Evolutionary conservation across 2,113 vertebrate species (phyloP).

Genomic region (Pipa parva): DNA sequence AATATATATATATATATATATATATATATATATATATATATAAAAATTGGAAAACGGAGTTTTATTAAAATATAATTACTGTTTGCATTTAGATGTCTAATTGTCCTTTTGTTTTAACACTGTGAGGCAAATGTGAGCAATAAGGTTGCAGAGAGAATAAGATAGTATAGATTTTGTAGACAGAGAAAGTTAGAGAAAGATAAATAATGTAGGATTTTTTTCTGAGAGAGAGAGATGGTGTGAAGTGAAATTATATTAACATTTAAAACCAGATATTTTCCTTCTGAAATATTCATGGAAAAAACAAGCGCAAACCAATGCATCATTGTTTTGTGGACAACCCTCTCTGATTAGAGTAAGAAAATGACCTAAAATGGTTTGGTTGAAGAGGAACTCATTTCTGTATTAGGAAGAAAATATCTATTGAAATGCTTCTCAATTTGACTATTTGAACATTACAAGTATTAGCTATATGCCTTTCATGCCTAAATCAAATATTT

Average conservation of each 20-base stretch:
- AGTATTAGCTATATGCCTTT: conserved; percentile 24
- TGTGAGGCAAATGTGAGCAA: too few relatives aligned
- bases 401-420: conserved; percentile 8
- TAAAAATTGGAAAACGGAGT: not conserved
- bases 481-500: conserved; percentile 10
- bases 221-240: too few relatives aligned
- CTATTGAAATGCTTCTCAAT: conserved; percentile 25
- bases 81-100: too few relatives aligned
- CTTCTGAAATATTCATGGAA: not conserved
- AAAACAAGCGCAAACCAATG: not conserved
- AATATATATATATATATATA: not conserved
- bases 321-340: not conserved
- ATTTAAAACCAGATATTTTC: not conserved
- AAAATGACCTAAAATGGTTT: conserved; percentile 16
- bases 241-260: not conserved
- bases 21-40: not conserved
- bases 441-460: conserved; percentile 28
- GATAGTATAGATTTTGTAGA: too few relatives aligned
- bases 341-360: conserved; percentile 1
- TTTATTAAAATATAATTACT: too few relatives aligned
- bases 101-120: too few relatives aligned
- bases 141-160: too few relatives aligned
- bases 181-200: too few relatives aligned
- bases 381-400: conserved; percentile 15
- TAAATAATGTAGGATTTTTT: too few relatives aligned